phyloP scores from a whole-genome alignment of 2,797 vertebrate genomes.

The Falco columbarius region DNA sequence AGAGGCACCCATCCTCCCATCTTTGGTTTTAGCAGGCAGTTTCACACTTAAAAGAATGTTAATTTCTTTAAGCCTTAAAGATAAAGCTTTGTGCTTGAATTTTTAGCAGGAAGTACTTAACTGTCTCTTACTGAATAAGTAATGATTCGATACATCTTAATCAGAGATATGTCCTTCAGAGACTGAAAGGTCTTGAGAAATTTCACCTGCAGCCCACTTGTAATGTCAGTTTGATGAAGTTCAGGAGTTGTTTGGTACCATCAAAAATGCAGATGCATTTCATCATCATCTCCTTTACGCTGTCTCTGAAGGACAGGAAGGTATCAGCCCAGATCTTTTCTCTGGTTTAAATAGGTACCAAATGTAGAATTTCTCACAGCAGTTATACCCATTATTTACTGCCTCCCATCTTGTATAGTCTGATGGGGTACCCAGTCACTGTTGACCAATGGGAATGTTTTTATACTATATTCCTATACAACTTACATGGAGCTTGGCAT shows the following conservation, averaged over 20 bases:
- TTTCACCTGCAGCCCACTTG: not conserved
- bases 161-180: slow-evolving; percentile 15
- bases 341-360: not conserved
- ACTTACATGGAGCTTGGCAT: not conserved
- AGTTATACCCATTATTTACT: not conserved
- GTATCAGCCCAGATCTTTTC: not conserved
- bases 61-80: not conserved
- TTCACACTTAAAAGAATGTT: not conserved
- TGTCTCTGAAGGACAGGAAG: not conserved
- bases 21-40: not conserved
- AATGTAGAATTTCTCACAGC: not conserved
- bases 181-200: not conserved
- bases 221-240: not conserved
- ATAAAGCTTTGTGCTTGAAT: not conserved
- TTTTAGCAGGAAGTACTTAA: slow-evolving; percentile 28
- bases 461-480: not conserved
- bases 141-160: slow-evolving; percentile 51
- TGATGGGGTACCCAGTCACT: not conserved
- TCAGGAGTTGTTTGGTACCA: not conserved
- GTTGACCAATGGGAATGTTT: not conserved
- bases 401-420: not conserved
- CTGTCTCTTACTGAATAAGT: slow-evolving; percentile 10
- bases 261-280: not conserved
- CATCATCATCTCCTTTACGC: not conserved
- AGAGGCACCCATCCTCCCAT: not conserved